A percentile compares a stretch with the other conserved stretches of the same genome.
These are phyloP conservation scores for Zapus hudsonius DNA, from an alignment of 2,113 vertebrate genomes.

Conservation along the genomic window DNA sequence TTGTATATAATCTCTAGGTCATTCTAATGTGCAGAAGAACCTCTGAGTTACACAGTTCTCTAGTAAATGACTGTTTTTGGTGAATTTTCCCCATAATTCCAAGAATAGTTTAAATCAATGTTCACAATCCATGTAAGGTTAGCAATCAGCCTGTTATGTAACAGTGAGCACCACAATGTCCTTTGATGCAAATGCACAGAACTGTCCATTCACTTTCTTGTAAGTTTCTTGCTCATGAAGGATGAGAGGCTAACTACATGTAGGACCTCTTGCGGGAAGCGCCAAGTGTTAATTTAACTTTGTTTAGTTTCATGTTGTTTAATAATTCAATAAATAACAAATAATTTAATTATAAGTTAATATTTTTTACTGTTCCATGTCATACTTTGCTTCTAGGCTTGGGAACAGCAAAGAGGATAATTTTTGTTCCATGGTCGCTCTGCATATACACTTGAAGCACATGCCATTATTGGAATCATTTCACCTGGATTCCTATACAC, in stretches of 20 bases:
- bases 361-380: not conserved
- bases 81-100: not conserved
- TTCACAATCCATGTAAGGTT: not conserved
- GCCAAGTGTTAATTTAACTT: not conserved
- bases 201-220: not conserved
- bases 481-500: not conserved
- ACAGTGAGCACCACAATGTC: not conserved
- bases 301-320: not conserved
- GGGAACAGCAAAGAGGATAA: not conserved
- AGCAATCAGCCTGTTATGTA: not conserved
- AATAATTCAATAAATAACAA: no score
- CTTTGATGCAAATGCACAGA: not conserved
- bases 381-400: not conserved
- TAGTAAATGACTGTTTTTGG: not conserved
- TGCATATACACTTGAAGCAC: conserved; percentile 9
- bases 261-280: not conserved
- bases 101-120: not conserved
- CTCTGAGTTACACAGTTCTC: not conserved
- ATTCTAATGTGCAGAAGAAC: not conserved
- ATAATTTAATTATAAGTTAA: no score
- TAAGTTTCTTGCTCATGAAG: conserved; percentile 4
- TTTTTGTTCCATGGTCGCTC: not conserved
- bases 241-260: not conserved
- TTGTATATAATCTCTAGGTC: not conserved
- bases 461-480: not conserved